Evolutionary conservation across 2,113 vertebrate genomes (phyloP).

Genomic region (Protobothrops flavoviridis): DNA sequence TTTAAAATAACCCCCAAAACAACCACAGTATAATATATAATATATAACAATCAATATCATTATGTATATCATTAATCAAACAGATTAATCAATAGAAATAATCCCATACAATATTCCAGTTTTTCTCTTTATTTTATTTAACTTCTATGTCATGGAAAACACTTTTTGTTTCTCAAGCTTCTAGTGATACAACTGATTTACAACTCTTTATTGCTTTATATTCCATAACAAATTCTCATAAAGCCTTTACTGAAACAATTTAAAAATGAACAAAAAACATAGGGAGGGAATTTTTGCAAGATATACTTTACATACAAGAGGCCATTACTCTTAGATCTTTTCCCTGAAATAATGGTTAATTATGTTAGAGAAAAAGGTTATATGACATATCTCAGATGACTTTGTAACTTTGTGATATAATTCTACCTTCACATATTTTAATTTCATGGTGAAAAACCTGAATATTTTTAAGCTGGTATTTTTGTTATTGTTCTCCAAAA

Average conservation of each 20-base stretch:
- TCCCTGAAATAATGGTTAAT: background rate
- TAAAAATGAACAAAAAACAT: background rate
- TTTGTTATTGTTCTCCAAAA: background rate
- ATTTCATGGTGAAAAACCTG: background rate
- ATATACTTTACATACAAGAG: background rate
- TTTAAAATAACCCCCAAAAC: background rate
- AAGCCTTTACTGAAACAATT: background rate
- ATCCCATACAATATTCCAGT: background rate
- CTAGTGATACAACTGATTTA: background rate
- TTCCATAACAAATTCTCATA: background rate
- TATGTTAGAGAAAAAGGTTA: background rate
- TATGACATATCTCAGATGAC: background rate
- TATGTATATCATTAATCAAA: background rate
- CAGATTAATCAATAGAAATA: background rate
- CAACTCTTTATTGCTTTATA: background rate
- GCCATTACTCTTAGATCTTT: background rate
- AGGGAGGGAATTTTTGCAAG: background rate
- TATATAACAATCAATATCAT: background rate
- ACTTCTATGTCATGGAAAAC: background rate
- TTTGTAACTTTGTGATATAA: background rate
- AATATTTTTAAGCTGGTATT: background rate
- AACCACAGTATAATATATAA: background rate
- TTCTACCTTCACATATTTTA: background rate
- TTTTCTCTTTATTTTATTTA: background rate
- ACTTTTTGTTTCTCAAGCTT: background rate